These are phyloP conservation scores for Eurystomus gularis DNA, from an alignment of 2,113 vertebrate genomes.

Conservation along the genomic window DNA sequence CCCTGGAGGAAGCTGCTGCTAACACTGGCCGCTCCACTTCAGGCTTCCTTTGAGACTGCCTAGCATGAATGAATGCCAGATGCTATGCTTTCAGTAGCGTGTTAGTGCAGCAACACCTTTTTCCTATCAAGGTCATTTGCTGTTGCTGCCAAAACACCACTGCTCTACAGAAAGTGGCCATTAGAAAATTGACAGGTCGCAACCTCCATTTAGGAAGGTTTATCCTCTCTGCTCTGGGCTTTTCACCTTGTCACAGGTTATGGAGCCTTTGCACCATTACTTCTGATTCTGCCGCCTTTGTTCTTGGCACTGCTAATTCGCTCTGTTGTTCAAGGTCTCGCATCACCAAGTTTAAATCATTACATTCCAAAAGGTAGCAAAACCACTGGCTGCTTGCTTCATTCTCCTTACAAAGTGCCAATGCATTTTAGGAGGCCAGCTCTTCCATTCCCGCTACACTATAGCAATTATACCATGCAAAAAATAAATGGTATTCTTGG, in stretches of 20 bases:
- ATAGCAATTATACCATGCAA: accelerated
- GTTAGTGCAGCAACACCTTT: background rate
- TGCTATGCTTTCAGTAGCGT: background rate
- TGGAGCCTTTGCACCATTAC: background rate
- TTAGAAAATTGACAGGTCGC: background rate
- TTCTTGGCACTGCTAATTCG: background rate
- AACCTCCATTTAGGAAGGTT: background rate
- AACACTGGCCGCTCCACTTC: background rate
- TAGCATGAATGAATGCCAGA: background rate
- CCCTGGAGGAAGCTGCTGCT: conserved; percentile 6
- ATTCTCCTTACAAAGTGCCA: background rate
- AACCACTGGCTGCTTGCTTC: background rate
- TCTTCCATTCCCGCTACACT: background rate
- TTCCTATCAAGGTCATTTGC: background rate
- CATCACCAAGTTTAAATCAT: background rate
- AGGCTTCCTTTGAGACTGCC: conserved; percentile 53
- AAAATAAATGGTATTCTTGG: background rate
- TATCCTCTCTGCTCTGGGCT: background rate
- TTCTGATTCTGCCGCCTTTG: background rate
- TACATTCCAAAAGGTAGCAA: background rate
- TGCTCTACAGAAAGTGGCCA: background rate
- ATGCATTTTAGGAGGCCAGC: background rate
- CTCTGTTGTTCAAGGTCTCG: background rate
- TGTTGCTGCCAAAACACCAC: background rate
- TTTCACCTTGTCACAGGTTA: background rate